Evolutionary conservation across 2,113 vertebrate species (phyloP), one percentile per base, ranked within the genome.

Genomic region (Dunckerocampus dactyliophorus): DNA sequence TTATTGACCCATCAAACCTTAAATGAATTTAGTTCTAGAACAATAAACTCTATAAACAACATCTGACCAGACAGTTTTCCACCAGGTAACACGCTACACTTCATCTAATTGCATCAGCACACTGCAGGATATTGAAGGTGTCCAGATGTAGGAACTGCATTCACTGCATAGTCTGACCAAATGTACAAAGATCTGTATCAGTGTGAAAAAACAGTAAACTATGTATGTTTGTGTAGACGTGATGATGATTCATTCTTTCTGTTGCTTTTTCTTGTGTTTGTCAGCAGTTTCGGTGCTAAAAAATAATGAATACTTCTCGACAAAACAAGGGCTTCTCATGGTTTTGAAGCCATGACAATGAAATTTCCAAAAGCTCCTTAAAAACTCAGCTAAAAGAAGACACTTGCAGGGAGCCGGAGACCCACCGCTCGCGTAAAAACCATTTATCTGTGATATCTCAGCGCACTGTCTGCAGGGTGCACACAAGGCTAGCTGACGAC

Each of bases 21-120:
- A 42, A 42, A 56, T 60, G 69, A 59, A 60, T 71, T 66, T 50
- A 47, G 39, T 72, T 72, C 57, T 59, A 49, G 61, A n/a, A n/a
- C 20, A 65, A 17, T 22, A 76, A 65, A 56, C 34, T 39, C 45
- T 55, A 63, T 71, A 19, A 64, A 67, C 49, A 63, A 53, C 53
- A 49, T 72, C 49, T 53, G 67, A 80, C 63, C 69, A 67, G 62
- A 70, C 59, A 53, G 71, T 48, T 69, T 76, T 63, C 60, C 62
- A 80, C 71, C 52, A 64, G 75, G 61, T 80, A 82, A 74, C 60
- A 3, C 34, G 8, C 2, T n/a, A 4, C 69, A 69, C 70, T 67
- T 61, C 58, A 72, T 72, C 60, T 76, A 67, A 81, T 77, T 86
- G 77, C 77, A 75, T 86, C 77, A 82, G 46, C 72, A 67, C 69